phyloP scores from a whole-genome alignment of 2,888 invertebrate species.

The Drosophila algonquin region DNA sequence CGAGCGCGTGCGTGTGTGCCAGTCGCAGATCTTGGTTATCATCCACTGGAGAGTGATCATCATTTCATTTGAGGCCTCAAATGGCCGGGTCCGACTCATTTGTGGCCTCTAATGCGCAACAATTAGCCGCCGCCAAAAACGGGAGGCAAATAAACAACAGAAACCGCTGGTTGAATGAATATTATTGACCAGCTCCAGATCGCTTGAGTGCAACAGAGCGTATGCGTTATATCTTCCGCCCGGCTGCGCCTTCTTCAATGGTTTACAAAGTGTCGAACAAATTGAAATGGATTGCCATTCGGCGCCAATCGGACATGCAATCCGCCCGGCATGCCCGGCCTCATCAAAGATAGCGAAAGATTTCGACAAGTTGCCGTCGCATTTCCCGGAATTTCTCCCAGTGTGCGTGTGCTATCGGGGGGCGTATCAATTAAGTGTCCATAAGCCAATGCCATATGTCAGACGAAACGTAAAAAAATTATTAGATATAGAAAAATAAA shows the following conservation, averaged over 20 bases:
- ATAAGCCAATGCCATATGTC: slow-evolving; percentile 44
- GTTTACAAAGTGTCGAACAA: slow-evolving; percentile 73
- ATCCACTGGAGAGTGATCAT: slow-evolving; percentile 12
- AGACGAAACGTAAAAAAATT: slow-evolving; percentile 31
- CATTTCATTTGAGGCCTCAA: slow-evolving; percentile 47
- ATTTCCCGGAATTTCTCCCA: slow-evolving; percentile 14
- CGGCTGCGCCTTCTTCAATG: slow-evolving; percentile 53
- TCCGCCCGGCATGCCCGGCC: slow-evolving; percentile 15
- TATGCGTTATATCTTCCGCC: slow-evolving; percentile 50
- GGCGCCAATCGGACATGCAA: slow-evolving; percentile 44
- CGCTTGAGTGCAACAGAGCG: slow-evolving; percentile 43
- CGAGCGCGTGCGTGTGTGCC: slow-evolving; percentile 51
- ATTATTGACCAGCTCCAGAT: slow-evolving; percentile 2
- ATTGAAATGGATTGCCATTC: slow-evolving; percentile 58
- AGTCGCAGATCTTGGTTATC: slow-evolving; percentile 18
- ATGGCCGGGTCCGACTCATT: slow-evolving; percentile 25
- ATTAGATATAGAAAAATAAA: slow-evolving; percentile 18
- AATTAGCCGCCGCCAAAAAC: slow-evolving; percentile 55
- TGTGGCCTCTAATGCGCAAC: slow-evolving; percentile 63
- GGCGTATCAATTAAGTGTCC: slow-evolving; percentile 46
- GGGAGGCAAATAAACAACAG: slow-evolving; percentile 64
- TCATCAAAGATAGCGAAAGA: slow-evolving; percentile 20
- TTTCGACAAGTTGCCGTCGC: slow-evolving; percentile 1
- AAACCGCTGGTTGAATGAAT: slow-evolving; percentile 12
- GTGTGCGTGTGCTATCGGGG: slow-evolving; percentile 13